These are phyloP conservation scores for Upupa epops DNA, from an alignment of 2,113 vertebrate genomes.

Conservation along the genomic window DNA sequence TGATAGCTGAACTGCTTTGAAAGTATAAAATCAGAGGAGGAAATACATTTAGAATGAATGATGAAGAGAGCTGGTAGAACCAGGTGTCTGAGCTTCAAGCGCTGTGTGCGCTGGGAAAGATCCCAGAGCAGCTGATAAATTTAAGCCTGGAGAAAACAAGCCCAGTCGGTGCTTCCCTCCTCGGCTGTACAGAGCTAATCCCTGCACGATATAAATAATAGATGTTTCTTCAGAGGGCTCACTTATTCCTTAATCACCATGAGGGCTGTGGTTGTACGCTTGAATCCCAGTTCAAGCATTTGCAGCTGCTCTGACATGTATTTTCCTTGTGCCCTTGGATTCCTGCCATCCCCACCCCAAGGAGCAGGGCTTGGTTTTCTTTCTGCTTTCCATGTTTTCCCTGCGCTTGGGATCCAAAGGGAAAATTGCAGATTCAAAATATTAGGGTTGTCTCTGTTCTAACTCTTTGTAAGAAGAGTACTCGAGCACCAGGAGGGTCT, in stretches of 20 bases:
- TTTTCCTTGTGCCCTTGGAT: slow-evolving; percentile 23
- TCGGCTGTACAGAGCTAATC: neutral
- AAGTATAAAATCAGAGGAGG: slow-evolving; percentile 43
- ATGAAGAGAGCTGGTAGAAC: slow-evolving; percentile 37
- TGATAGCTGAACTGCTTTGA: slow-evolving; percentile 55
- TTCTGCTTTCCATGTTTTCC: neutral
- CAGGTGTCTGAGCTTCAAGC: slow-evolving; percentile 28
- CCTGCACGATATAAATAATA: neutral
- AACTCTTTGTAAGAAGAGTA: neutral
- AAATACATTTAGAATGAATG: slow-evolving; percentile 39
- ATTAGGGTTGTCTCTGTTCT: neutral
- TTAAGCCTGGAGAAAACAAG: neutral
- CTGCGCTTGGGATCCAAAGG: neutral
- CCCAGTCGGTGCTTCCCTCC: neutral
- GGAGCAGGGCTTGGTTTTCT: neutral
- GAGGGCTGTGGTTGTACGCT: neutral
- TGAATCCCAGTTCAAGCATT: slow-evolving; percentile 32
- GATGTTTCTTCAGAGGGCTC: slow-evolving; percentile 33
- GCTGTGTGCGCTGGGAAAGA: neutral
- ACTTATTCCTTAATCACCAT: slow-evolving; percentile 40
- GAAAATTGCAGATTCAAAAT: neutral
- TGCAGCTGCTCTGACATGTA: slow-evolving; percentile 55
- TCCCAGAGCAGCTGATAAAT: neutral
- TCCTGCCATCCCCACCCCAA: neutral
- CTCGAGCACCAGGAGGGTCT: neutral